Evolutionary conservation across 2,797 vertebrate genomes (phyloP), one percentile per base, ranked within the genome.

Genomic region (Hipposideros larvatus): DNA sequence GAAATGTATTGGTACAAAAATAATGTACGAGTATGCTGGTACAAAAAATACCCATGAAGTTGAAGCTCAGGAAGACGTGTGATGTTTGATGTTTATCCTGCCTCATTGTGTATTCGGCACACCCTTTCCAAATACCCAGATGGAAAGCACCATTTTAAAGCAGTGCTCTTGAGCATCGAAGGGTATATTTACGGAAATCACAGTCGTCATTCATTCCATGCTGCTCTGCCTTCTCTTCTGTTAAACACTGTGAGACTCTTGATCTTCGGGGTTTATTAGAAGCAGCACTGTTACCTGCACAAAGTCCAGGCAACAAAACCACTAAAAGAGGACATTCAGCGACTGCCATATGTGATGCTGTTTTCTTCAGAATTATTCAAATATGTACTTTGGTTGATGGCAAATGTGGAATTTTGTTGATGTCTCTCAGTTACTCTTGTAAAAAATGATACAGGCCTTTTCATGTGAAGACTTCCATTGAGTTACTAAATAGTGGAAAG

Each of bases 191-290:
- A 34, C 6, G 77, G 59, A 82, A 65, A 84, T 55, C 2, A 3
- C 19, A 43, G 6, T 59, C 7, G 2, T 73, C 53, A 26, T 51
- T 79, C 46, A 57, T 31, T 89, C 34, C 9, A 4, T 19, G 53
- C 26, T 66, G 7, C 70, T 68, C 65, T 57, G 22, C 28, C 48
- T 57, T 89, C 68, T 63, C 24, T 83, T 7, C 63, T 92, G 1
- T 82, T 55, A 63, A 83, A 63, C n/a, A 10, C 48, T 1, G 4
- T 6, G 14, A 79, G 79, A 90, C n/a, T 55, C 91, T 79, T 92
- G 41, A 87, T 93, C 43, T 78, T 71, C 22, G 65, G 24, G 73
- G 59, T 86, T 73, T 94, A 78, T 82, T 78, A 73, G 79, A 94
- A 78, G 28, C 65, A 87, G 34, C 43, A 11, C 63, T 87, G 26